phyloP scores from a whole-genome alignment of 2,888 invertebrate species.

The Thalpophila matura region DNA sequence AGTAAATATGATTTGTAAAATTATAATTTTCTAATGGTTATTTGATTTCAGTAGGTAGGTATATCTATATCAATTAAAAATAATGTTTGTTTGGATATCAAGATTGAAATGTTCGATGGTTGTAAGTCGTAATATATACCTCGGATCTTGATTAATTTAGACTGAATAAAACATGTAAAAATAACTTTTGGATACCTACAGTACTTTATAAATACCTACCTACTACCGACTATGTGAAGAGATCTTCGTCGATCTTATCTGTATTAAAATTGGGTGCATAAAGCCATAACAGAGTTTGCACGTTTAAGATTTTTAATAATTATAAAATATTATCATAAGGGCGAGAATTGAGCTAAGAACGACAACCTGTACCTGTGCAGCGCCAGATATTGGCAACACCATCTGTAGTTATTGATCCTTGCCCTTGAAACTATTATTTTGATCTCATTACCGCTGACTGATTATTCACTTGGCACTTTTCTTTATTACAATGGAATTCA shows the following conservation, averaged over 20 bases:
- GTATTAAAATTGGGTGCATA: background rate
- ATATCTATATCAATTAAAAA: too few species aligned
- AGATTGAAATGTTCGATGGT: background rate
- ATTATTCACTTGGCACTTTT: conserved; percentile 53
- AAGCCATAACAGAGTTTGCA: conserved; percentile 31
- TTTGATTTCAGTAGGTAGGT: too few species aligned
- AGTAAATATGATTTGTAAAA: too few species aligned
- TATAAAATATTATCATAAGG: conserved; percentile 40
- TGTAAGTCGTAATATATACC: too few species aligned
- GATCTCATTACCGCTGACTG: conserved; percentile 85
- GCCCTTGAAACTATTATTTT: conserved; percentile 70
- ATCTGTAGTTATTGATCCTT: conserved; percentile 8
- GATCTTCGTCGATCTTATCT: background rate
- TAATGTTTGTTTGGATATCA: background rate
- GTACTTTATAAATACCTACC: too few species aligned
- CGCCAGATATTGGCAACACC: background rate
- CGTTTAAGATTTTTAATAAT: conserved; percentile 45
- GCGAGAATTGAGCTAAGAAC: conserved; percentile 13
- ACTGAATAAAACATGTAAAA: too few species aligned
- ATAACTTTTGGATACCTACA: too few species aligned
- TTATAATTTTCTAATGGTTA: too few species aligned
- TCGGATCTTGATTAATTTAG: background rate
- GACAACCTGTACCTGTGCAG: background rate
- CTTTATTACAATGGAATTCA: conserved; percentile 45
- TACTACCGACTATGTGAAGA: too few species aligned